A percentile compares a stretch with the other conserved stretches of the same genome.
Evolutionary conservation across 2,113 vertebrate genomes (phyloP).

Genomic region (Acrocephalus arundinaceus): DNA sequence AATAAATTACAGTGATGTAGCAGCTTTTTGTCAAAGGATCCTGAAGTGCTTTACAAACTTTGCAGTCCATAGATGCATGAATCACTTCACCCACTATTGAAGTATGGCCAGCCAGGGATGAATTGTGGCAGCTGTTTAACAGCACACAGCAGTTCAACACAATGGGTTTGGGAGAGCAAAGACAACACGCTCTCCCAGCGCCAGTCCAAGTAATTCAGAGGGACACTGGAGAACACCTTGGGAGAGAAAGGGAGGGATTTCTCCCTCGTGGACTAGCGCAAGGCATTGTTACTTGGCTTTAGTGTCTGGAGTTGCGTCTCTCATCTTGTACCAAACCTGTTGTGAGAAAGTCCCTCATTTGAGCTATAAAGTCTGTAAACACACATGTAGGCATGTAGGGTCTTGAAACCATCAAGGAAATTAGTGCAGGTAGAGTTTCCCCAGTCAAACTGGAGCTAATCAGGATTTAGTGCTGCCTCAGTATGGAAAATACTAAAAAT

Average conservation of each 20-base stretch:
- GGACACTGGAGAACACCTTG: conserved; percentile 41
- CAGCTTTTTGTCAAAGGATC: conserved; percentile 60
- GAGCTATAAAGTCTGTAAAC: not conserved
- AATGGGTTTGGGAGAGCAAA: conserved; percentile 51
- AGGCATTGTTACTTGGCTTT: not conserved
- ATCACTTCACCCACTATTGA: conserved; percentile 66
- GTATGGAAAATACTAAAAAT: not conserved
- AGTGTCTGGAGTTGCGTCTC: not conserved
- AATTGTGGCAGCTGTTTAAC: conserved; percentile 69
- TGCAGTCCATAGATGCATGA: conserved; percentile 64
- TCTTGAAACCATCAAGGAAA: not conserved
- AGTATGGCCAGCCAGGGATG: conserved; percentile 51
- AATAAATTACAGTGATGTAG: conserved; percentile 68
- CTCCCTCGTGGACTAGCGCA: not conserved
- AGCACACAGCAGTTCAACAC: conserved; percentile 46
- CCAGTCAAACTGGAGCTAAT: not conserved
- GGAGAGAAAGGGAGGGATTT: conserved; percentile 4
- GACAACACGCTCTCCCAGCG: conserved; percentile 39
- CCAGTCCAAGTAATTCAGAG: conserved; percentile 37
- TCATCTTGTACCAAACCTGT: not conserved
- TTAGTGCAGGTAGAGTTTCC: not conserved
- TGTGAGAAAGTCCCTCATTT: not conserved
- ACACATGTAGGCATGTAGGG: not conserved
- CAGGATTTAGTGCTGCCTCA: not conserved
- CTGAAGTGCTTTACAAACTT: conserved; percentile 67